phyloP scores from a whole-genome alignment of 2,113 vertebrate species.

The Embiotoca jacksoni region DNA sequence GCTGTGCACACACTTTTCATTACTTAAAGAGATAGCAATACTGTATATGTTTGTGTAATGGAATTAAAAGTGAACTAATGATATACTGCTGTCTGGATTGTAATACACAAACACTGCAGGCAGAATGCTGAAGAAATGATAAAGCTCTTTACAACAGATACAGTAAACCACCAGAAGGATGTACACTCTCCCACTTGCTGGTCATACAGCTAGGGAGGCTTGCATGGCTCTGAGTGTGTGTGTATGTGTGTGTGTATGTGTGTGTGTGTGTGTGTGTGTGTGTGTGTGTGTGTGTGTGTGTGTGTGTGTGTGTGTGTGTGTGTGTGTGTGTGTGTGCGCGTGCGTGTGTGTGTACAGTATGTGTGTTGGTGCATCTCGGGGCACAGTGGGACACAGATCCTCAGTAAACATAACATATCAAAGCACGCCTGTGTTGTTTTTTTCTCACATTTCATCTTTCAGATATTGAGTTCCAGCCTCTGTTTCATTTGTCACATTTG shows the following conservation, averaged over 20 bases:
- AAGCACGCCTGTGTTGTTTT: slow-evolving; percentile 53
- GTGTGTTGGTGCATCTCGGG: neutral
- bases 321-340: neutral
- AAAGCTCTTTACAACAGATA: slow-evolving; percentile 1
- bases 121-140: slow-evolving; percentile 9
- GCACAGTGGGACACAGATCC: slow-evolving; percentile 22
- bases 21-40: slow-evolving; percentile 44
- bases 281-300: neutral
- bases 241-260: slow-evolving; percentile 8
- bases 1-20: slow-evolving; percentile 23
- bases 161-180: slow-evolving; percentile 23
- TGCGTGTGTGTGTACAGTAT: slow-evolving; percentile 9
- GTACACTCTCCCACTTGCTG: slow-evolving; percentile 17
- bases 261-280: neutral
- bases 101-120: slow-evolving; percentile 25
- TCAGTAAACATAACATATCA: slow-evolving; percentile 33
- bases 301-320: neutral
- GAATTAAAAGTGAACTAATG: slow-evolving; percentile 55
- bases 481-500: slow-evolving; percentile 56
- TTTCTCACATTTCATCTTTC: slow-evolving; percentile 53
- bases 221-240: slow-evolving; percentile 8
- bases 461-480: slow-evolving; percentile 40
- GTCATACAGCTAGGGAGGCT: neutral
- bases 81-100: slow-evolving; percentile 7
- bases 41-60: slow-evolving; percentile 57